Evolutionary conservation across 2,888 invertebrate species (phyloP), one percentile per base, ranked within the genome.

Genomic region (Stratiomys singularior): DNA sequence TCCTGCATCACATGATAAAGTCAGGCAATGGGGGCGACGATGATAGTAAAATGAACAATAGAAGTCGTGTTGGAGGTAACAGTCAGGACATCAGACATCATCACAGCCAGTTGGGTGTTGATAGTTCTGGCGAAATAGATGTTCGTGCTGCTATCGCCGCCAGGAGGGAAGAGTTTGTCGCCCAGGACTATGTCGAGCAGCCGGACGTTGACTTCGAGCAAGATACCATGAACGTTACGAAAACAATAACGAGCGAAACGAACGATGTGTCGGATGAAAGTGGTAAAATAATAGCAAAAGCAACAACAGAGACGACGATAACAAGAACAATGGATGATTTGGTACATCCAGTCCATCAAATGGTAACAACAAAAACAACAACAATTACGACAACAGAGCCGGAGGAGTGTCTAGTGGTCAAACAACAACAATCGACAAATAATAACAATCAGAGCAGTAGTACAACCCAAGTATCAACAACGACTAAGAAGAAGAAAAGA

Each of bases 401-500:
- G 13, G 64, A 21, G 30, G 47, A 28, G n/a, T 66, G 25, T 28
- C 63, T 46, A 64, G 28, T 56, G 67, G 78, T 72, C 25, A 76
- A 76, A 56, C 60, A 60, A 37, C 37, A 37, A 37, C 37, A 37
- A 37, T 9, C 37, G 9, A 18, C 64, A 47, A 64, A 30, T 9
- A n/a, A 21, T 37, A n/a, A 76, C 64, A 60, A 37, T 21, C 46
- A 76, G 27, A 18, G 37, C 47, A 71, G 28, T 58, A 37, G 37
- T 1, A 77, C 76, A 37, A 37, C 47, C 74, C 76, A 46, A 77
- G 74, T 44, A 76, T 66, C 27, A 69, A 67, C 37, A 37, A 37
- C 37, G 37, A 76, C 77, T 71, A 81, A 79, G 71, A 81, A 81
- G 76, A 81, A 80, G 28, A 81, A 80, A 77, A 78, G 80, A 74